These are phyloP conservation scores for Thalassarche chlororhynchos DNA, from an alignment of 2,113 vertebrate genomes.

Conservation along the genomic window DNA sequence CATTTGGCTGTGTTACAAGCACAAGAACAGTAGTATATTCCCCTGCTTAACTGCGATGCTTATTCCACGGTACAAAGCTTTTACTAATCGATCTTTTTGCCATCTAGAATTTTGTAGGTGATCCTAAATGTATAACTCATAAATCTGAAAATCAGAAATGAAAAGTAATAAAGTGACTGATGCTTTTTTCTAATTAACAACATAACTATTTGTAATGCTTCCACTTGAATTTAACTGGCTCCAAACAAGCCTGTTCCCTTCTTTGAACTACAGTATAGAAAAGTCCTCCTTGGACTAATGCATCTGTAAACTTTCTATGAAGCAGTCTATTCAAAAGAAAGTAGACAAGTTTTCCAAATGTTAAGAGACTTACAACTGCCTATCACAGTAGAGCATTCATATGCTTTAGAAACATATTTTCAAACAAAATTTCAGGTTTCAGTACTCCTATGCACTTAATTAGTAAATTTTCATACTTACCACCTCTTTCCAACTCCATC, in stretches of 20 bases:
- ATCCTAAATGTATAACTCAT: not conserved
- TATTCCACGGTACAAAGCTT: not conserved
- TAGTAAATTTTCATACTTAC: slow-evolving; percentile 76
- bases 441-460: not conserved
- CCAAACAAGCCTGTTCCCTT: not conserved
- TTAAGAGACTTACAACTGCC: not conserved
- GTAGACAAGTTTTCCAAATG: not conserved
- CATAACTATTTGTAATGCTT: not conserved
- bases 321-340: not conserved
- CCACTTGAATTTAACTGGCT: not conserved
- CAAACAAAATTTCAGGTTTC: not conserved
- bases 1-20: not conserved
- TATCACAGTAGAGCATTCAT: not conserved
- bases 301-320: not conserved
- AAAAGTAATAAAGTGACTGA: not conserved
- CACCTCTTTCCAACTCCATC: slow-evolving; percentile 86
- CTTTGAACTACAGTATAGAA: not conserved
- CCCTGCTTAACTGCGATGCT: not conserved
- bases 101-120: not conserved
- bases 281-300: not conserved
- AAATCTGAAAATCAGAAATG: not conserved
- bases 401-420: not conserved
- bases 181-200: not conserved
- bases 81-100: not conserved
- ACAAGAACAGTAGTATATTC: not conserved